Percentiles rank a stretch among this genome's conserved stretches.
Evolutionary conservation across 92 coral and sea anemone species (phyloP).

Genomic region (Parazoanthus atlanticus): DNA sequence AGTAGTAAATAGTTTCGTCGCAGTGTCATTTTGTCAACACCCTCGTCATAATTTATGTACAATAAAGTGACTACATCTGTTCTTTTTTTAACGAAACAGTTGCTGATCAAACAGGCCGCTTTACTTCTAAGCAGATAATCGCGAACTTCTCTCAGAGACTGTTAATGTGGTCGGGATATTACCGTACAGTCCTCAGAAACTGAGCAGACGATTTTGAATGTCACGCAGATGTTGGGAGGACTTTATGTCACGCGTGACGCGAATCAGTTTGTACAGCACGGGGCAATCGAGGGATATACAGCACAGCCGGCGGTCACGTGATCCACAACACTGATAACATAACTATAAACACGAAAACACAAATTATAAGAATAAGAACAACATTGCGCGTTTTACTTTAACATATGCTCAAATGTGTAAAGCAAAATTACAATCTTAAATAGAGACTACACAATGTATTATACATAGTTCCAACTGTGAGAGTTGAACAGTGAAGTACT

Average conservation of each 20-base stretch:
- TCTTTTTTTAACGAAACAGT: no score
- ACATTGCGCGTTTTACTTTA: no score
- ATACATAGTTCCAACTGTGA: no score
- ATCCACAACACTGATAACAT: conserved; percentile 90
- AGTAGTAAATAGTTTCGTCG: no score
- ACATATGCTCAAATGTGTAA: no score
- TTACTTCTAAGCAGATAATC: not conserved
- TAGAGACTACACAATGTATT: no score
- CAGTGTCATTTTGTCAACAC: not conserved
- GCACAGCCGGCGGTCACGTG: conserved; percentile 80
- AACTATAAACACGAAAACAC: conserved; percentile 53
- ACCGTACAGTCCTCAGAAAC: conserved; percentile 14
- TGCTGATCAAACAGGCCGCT: not conserved
- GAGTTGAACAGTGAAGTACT: no score
- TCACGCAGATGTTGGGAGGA: conserved; percentile 63
- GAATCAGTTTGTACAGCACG: conserved; percentile 85
- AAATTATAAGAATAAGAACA: not conserved
- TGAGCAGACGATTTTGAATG: conserved; percentile 49
- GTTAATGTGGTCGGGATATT: not conserved
- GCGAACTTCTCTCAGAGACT: not conserved
- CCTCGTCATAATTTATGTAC: not conserved
- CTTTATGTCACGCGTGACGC: conserved; percentile 74
- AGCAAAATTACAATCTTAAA: no score
- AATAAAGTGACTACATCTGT: no score
- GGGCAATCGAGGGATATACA: conserved; percentile 97